Evolutionary conservation across 2,888 invertebrate genomes (phyloP), one percentile per base, ranked within the genome.

Genomic region (Eurois occulta): DNA sequence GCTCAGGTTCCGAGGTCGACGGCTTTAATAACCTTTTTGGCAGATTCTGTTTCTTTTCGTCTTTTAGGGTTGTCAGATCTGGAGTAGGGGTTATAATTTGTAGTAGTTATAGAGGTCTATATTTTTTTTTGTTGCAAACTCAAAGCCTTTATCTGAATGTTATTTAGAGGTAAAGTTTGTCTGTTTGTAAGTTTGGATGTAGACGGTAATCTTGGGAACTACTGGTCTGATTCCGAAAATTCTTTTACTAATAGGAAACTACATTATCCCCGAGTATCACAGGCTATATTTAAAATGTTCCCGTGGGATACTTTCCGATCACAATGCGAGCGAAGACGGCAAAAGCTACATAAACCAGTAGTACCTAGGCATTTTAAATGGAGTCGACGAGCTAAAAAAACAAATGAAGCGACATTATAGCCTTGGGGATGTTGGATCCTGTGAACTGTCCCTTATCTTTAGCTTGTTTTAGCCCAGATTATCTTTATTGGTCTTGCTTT

Each of bases 1-100:
- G 35, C 69, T 35, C 0, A 16, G 66, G 55, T 43, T n/a, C 28
- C 62, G 58, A 83, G 84, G 77, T 83, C 74, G 60, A 43, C 64
- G 48, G 46, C 75, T 66, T 77, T 69, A 69, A n/a, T 18, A 60
- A 69, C 68, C 46, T 69, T 77, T 74, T 43, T 62, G 11, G 16
- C 41, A n/a, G 66, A 55, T 52, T 65, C 46, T 4, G 10, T 35
- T 68, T 10, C 3, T 41, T 68, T 80, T 28, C 1, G 7, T 46
- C 10, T 62, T 82, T 64, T 68, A 41, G 24, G 1, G 16, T 6
- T 52, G 46, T n/a, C n/a, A 16, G n/a, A n/a, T 16, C 7, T n/a
- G 11, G 21, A 46, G n/a, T n/a, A 16, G 64, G 48, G 18, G 10
- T 41, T 21, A 24, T 18, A n/a, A 32, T 62, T 41, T 48, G 24